These are phyloP conservation scores for Paralinhomoeus sp. DNA, from an alignment of 2,888 invertebrate species.

Conservation along the genomic window DNA sequence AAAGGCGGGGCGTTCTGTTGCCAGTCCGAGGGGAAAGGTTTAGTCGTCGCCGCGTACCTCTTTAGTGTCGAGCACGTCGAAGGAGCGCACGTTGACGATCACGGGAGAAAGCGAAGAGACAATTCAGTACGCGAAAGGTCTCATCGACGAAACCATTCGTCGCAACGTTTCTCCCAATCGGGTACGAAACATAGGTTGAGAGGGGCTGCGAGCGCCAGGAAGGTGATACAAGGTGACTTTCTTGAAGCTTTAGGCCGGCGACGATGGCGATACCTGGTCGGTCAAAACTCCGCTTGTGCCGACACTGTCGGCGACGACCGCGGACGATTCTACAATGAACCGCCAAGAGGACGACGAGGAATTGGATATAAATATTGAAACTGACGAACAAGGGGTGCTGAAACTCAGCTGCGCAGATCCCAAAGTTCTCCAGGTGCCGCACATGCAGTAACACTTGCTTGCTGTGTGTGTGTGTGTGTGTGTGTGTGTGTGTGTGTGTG, in stretches of 20 bases:
- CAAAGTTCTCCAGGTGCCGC: slow-evolving; percentile 10
- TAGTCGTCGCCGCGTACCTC: slow-evolving; percentile 14
- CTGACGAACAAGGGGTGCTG: slow-evolving; percentile 15
- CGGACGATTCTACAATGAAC: no score
- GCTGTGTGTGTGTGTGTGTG: no score
- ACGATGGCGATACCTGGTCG: no score
- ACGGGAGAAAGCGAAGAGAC: slow-evolving; percentile 78
- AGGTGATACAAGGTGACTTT: background rate
- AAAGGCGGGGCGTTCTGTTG: slow-evolving; percentile 28
- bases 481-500: no score
- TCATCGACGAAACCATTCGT: slow-evolving; percentile 81
- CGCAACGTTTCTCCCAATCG: slow-evolving; percentile 55
- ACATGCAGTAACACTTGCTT: no score
- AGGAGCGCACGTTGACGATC: slow-evolving; percentile 78
- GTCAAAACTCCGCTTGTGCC: no score
- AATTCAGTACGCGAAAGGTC: slow-evolving; percentile 67
- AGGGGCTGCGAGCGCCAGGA: background rate
- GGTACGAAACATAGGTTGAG: background rate
- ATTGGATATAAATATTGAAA: slow-evolving; percentile 14
- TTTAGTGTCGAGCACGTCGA: slow-evolving; percentile 74
- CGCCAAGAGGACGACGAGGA: slow-evolving; percentile 6
- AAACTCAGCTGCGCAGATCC: slow-evolving; percentile 18
- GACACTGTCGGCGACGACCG: no score
- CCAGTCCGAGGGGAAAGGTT: background rate
- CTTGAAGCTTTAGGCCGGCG: background rate